Evolutionary conservation across 2,888 invertebrate genomes (phyloP), one percentile per base, ranked within the genome.

Genomic region (Sericinus montela): DNA sequence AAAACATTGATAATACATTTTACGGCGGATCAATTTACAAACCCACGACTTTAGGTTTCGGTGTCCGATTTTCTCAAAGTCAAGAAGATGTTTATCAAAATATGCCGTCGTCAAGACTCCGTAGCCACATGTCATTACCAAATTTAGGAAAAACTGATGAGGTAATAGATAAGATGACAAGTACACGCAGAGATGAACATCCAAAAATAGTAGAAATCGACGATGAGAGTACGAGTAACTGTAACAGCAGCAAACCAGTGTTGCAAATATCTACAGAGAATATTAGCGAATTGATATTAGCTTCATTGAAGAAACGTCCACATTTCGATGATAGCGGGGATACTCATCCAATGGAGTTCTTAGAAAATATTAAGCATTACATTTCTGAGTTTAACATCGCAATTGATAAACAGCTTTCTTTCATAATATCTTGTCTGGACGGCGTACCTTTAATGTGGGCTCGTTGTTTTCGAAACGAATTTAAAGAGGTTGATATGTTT

Each of bases 391-490:
- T 88, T 45, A 80, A 74, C 53, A 78, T 88, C 68, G 59, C 72
- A 1, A 1, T 39, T n/a, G 62, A 85, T 13, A 87, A 87, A 62
- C 81, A 81, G 56, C 65, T 88, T 30, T 65, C 77, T 10, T 88
- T 88, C 51, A 79, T 86, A 52, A 79, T 85, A 63, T 84, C 88
- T 0, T 88, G 88, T 40, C 69, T 88, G 19, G 86, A 84, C 51
- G 87, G 88, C 19, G 70, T 85, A 10, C 88, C 88, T 9, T 69
- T 85, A 0, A 76, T 87, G 80, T 88, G 88, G 88, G 86, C 84
- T 15, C 79, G 87, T 3, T 88, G 88, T 62, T 88, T 88, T 53
- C 73, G 72, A 54, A 74, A 56, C 49, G 88, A 88, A 53, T 86
- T 88, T 52, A 75, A 72, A 60, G 75, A 78, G 37, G 65, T 77